Percentiles rank a stretch among this genome's conserved stretches.
Conservation (phyloP, 2,113 vertebrate species). For the Megaleporinus macrocephalus region DNA sequence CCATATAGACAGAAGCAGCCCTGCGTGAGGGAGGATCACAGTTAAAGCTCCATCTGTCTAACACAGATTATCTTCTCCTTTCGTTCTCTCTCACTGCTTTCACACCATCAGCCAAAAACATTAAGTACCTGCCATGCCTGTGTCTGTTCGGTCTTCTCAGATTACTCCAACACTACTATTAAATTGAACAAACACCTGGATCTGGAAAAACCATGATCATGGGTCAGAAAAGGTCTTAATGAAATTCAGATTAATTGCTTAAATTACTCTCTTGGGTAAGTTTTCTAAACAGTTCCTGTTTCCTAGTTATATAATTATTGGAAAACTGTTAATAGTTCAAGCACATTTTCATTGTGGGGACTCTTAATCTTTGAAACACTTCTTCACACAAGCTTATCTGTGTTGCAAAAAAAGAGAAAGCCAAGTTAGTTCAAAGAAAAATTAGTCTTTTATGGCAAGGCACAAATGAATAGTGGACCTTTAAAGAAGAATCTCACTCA, state of each 20-base stretch:
- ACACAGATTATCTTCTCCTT: constrained; percentile 41
- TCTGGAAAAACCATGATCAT: background rate
- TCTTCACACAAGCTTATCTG: too few species aligned
- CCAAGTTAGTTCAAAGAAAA: too few species aligned
- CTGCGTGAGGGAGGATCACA: constrained; percentile 47
- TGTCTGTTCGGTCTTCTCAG: background rate
- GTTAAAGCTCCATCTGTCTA: constrained; percentile 55
- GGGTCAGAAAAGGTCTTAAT: background rate
- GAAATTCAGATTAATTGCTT: background rate
- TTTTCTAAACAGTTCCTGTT: background rate
- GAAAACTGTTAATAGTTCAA: too few species aligned
- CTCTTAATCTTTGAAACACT: too few species aligned
- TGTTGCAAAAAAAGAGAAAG: too few species aligned
- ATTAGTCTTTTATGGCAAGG: too few species aligned
- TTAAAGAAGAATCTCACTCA: too few species aligned
- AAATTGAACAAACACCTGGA: background rate
- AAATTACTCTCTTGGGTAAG: background rate
- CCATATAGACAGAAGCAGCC: constrained; percentile 48
- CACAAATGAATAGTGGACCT: too few species aligned
- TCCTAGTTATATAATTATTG: background rate
- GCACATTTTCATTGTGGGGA: too few species aligned
- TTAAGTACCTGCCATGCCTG: constrained; percentile 12
- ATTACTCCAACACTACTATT: background rate
- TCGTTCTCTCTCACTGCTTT: constrained; percentile 29
- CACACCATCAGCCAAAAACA: constrained; percentile 16